Evolutionary conservation across 2,797 vertebrate genomes (phyloP).

Genomic region (Basileuterus tristriatus): DNA sequence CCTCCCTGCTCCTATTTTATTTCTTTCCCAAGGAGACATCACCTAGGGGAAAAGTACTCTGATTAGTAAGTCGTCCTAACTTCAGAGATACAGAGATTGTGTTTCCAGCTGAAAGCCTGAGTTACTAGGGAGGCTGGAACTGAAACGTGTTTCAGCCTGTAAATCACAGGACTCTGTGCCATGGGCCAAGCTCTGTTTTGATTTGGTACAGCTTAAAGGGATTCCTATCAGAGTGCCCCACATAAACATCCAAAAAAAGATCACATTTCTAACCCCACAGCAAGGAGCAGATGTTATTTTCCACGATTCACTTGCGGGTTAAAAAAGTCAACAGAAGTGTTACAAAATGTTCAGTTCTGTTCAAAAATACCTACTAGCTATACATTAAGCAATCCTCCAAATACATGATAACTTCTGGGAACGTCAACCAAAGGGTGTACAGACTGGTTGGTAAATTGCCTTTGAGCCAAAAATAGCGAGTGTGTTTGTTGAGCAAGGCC

Average conservation of each 20-base stretch:
- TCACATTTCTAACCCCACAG: slow-evolving; percentile 35
- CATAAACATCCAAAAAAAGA: slow-evolving; percentile 27
- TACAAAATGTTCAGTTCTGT: slow-evolving; percentile 45
- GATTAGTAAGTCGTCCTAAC: not conserved
- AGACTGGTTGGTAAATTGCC: slow-evolving; percentile 41
- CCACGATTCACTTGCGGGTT: slow-evolving; percentile 11
- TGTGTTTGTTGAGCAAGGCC: slow-evolving; percentile 39
- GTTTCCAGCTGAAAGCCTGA: slow-evolving; percentile 36
- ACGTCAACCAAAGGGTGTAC: slow-evolving; percentile 27
- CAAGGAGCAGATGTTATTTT: slow-evolving; percentile 60
- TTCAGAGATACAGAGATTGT: slow-evolving; percentile 25
- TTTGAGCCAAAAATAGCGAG: slow-evolving; percentile 50
- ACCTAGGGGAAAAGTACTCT: slow-evolving; percentile 1
- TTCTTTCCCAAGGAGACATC: slow-evolving; percentile 24
- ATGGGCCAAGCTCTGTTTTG: slow-evolving; percentile 47
- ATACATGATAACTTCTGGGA: slow-evolving; percentile 58
- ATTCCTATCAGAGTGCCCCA: slow-evolving; percentile 43
- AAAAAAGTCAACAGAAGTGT: slow-evolving; percentile 48
- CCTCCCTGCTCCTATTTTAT: not conserved
- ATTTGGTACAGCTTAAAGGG: slow-evolving; percentile 38
- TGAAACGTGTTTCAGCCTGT: slow-evolving; percentile 54
- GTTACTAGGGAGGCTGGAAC: slow-evolving; percentile 26
- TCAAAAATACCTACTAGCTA: slow-evolving; percentile 60
- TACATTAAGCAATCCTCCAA: slow-evolving; percentile 61
- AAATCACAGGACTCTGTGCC: slow-evolving; percentile 34